Base-by-base conservation (phyloP, 2,888 invertebrate genomes). In the Blastobasis lacticolella region DNA sequence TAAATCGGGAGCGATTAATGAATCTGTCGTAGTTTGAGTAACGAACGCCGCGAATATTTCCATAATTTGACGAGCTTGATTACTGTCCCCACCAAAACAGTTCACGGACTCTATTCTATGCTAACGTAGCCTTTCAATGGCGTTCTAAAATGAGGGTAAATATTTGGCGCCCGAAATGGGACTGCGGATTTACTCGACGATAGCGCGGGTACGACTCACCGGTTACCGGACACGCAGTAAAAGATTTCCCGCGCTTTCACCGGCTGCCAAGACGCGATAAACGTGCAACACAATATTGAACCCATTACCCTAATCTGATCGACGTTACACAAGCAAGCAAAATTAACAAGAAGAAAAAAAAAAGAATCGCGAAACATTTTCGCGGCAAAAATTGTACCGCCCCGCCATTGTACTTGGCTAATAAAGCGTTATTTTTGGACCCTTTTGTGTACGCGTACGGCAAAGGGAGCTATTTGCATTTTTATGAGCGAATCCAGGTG, bases 381-480 rank as follows among this genome's bases (percentile, higher is more conserved):
- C 51, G 53, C 49, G 59, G 61, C 57, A 66, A 70, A 63, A 64
- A 68, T 68, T 63, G 63, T 65, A 63, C 61, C 57, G 62, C 63
- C 63, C 58, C 53, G 6, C 48, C 59, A 62, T 64, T 58, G 58
- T 46, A 54, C 60, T 53, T 54, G 61, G 55, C 59, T 67, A 70
- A 70, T 71, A 71, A 71, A 72, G 62, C 66, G 64, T 62, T 59
- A 61, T 57, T 63, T 59, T 57, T 54, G 58, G 52, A 51, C 38
- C 62, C 64, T 64, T 61, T 65, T 67, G 63, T 63, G 62, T 63
- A 57, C 58, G 59, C 54, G 56, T 54, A 57, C 60, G 64, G 37
- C 10, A 9, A 64, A 68, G 59, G 59, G 58, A 64, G 67, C 65
- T 65, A 73, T 75, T 75, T 69, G 62, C 67, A 70, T 75, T 71